Conservation (phyloP, 1,140 invertebrate species). For the Cyclina sinensis region DNA sequence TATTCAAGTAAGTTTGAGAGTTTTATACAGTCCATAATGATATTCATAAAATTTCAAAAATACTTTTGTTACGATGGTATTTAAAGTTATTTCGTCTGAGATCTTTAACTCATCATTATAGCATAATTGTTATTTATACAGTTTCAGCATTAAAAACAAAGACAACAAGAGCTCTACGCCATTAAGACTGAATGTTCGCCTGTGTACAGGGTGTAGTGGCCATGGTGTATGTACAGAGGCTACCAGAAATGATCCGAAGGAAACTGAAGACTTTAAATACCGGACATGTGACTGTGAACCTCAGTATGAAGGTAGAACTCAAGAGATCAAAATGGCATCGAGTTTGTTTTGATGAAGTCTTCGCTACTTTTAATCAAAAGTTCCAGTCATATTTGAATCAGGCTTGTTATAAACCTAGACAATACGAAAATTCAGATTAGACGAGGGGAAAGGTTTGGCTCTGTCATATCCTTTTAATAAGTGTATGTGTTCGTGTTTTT, state of each 20-base stretch:
- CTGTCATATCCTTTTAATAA: too few relatives aligned
- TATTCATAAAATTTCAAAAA: not conserved
- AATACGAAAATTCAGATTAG: too few relatives aligned
- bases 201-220: slow-evolving; percentile 44
- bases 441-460: too few relatives aligned
- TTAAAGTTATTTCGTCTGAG: not conserved
- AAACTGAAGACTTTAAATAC: slow-evolving; percentile 17
- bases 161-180: not conserved
- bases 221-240: slow-evolving; percentile 23
- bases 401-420: too few relatives aligned
- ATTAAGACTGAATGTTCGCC: not conserved
- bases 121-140: not conserved
- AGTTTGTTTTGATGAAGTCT: too few relatives aligned
- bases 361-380: too few relatives aligned
- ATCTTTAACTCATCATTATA: too few relatives aligned
- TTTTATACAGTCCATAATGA: not conserved
- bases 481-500: too few relatives aligned
- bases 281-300: slow-evolving; percentile 18
- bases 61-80: not conserved
- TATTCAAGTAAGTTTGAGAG: not conserved
- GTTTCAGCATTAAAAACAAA: not conserved
- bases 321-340: too few relatives aligned
- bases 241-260: not conserved
- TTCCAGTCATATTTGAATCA: too few relatives aligned
- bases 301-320: slow-evolving; percentile 45